phyloP scores from a whole-genome alignment of 2,113 vertebrate species.

The Ovis aries region ARS-UI_Ramb_v3.0 NC_056060.1:10993501-10994000 shows the following conservation, averaged over 20 bases:
- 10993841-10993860: not conserved
- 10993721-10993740: not conserved
- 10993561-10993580: not conserved
- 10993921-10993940: not conserved
- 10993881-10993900: constrained; percentile 30
- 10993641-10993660: not conserved
- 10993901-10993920: not conserved
- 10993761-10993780: not conserved
- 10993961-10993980: not conserved
- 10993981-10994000: not conserved
- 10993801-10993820: not conserved
- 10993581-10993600: constrained; percentile 15
- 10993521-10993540: not conserved
- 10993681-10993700: not conserved
- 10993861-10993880: not conserved
- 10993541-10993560: not conserved
- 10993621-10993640: constrained; percentile 36
- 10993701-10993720: constrained; percentile 18
- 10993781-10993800: not conserved
- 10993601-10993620: not conserved
- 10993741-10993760: not conserved
- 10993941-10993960: not conserved
- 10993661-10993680: not conserved
- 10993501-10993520: not conserved
- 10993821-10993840: not conserved